These are phyloP conservation scores for Lepus europaeus DNA, from an alignment of 2,113 vertebrate genomes.

Conservation along the genomic window DNA sequence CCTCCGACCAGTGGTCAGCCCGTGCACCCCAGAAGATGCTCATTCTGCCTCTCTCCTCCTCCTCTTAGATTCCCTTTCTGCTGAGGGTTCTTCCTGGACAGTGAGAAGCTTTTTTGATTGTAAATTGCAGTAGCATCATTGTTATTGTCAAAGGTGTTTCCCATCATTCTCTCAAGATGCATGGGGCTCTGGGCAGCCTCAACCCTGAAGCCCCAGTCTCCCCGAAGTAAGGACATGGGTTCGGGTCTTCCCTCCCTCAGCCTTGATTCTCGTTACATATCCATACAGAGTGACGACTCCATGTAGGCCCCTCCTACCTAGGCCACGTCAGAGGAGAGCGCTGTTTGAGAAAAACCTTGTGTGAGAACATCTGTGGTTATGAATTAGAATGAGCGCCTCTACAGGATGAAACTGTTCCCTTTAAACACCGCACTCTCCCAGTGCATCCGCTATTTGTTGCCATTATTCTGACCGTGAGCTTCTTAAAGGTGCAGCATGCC, in stretches of 20 bases:
- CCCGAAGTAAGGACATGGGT: neutral
- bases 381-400: constrained; percentile 46
- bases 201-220: neutral
- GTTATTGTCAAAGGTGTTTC: neutral
- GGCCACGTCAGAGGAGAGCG: neutral
- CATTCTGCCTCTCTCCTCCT: neutral
- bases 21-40: neutral
- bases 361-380: constrained; percentile 38
- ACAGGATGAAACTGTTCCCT: neutral
- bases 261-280: neutral
- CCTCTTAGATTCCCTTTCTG: neutral
- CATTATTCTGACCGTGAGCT: constrained; percentile 52
- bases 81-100: neutral
- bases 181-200: neutral
- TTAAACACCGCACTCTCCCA: neutral
- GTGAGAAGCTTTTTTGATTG: neutral
- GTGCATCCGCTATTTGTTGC: neutral
- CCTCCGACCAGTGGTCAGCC: neutral
- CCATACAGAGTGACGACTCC: neutral
- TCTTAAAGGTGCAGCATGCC: constrained; percentile 37
- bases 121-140: neutral
- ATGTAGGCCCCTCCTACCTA: no score
- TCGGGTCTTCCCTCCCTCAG: no score
- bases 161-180: neutral
- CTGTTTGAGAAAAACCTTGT: neutral